Percentiles rank a stretch among this genome's conserved stretches.
These are phyloP conservation scores for Actinemys pallida DNA, from an alignment of 2,113 vertebrate genomes.

Conservation along the genomic window DNA sequence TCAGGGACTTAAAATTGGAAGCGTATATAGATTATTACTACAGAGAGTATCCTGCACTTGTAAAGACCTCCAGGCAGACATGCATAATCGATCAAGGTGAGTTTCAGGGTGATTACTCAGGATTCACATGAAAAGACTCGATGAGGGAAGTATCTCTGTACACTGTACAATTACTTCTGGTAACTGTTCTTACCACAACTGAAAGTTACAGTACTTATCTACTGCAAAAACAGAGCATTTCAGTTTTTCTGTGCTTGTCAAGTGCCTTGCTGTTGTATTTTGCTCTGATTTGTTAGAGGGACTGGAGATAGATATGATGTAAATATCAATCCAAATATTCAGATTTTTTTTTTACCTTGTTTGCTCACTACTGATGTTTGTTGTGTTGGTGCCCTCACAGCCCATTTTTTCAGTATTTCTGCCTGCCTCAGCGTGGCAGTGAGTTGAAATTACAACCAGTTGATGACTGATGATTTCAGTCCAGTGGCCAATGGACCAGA, in stretches of 20 bases:
- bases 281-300: background rate
- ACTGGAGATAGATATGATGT: background rate
- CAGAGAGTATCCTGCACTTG: constrained; percentile 92
- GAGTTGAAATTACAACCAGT: background rate
- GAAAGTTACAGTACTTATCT: background rate
- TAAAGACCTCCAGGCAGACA: constrained; percentile 86
- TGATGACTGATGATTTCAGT: background rate
- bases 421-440: background rate
- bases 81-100: constrained; percentile 91
- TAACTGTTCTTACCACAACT: background rate
- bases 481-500: background rate
- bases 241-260: background rate
- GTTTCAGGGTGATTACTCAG: constrained; percentile 6
- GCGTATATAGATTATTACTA: constrained; percentile 95
- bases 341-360: background rate
- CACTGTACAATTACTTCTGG: background rate
- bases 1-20: constrained; percentile 92
- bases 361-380: background rate
- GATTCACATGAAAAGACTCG: background rate
- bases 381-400: background rate
- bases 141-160: background rate
- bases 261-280: background rate
- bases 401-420: background rate
- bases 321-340: background rate
- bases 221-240: background rate